Evolutionary conservation across 2,797 vertebrate genomes (phyloP).

Genomic region (Girardinus metallicus): DNA sequence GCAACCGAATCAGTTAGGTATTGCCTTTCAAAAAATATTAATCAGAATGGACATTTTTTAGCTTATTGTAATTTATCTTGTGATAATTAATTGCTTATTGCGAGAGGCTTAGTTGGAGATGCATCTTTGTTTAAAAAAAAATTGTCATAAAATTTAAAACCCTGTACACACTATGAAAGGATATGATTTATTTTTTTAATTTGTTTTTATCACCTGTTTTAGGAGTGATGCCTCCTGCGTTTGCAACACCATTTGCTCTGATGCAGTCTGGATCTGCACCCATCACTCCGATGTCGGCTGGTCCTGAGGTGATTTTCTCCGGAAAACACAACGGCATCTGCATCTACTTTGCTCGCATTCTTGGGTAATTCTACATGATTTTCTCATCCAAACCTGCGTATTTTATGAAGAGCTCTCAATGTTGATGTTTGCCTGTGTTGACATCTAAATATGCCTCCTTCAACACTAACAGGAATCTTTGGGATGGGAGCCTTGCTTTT

Average conservation of each 20-base stretch:
- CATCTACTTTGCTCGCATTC: conserved; percentile 93
- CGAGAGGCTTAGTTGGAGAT: neutral
- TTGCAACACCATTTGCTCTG: conserved; percentile 81
- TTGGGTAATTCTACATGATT: conserved; percentile 84
- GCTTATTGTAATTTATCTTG: no score
- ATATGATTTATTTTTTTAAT: neutral
- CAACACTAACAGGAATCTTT: conserved; percentile 88
- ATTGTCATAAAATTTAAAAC: neutral
- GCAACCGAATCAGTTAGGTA: no score
- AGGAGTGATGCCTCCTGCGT: conserved; percentile 80
- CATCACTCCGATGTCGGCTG: conserved; percentile 82
- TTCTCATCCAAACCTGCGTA: neutral
- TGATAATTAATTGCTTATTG: no score
- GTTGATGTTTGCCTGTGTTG: neutral
- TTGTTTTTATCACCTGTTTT: neutral
- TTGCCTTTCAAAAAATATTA: no score
- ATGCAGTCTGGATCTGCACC: conserved; percentile 70
- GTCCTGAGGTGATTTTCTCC: conserved; percentile 95
- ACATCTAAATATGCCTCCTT: conserved; percentile 12
- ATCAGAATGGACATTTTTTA: no score
- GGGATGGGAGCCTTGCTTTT: conserved; percentile 93
- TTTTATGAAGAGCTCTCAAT: neutral
- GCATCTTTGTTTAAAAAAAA: neutral
- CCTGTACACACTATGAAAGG: neutral
- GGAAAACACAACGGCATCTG: conserved; percentile 96